These are phyloP conservation scores for Criorhina ranunculi DNA, from an alignment of 2,888 invertebrate genomes.

Conservation along the genomic window DNA sequence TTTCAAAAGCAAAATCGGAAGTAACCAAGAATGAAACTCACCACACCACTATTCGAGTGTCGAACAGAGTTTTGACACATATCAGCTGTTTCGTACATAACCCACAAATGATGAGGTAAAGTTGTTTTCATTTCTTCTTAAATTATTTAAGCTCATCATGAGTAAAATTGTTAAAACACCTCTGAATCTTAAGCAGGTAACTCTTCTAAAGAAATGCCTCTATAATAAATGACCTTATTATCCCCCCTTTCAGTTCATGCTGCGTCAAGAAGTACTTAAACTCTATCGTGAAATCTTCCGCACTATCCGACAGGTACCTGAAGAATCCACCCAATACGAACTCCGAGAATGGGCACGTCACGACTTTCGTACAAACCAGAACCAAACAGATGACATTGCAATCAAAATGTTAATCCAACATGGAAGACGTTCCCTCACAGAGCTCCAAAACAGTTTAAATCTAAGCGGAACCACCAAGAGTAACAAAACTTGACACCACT, in stretches of 20 bases:
- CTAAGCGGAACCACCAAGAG: slow-evolving; percentile 84
- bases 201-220: too few relatives aligned
- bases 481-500: not conserved
- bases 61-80: slow-evolving; percentile 4
- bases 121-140: slow-evolving; percentile 7
- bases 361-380: slow-evolving; percentile 90
- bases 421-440: slow-evolving; percentile 89
- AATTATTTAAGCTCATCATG: slow-evolving; percentile 70
- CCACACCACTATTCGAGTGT: slow-evolving; percentile 29
- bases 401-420: slow-evolving; percentile 90
- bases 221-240: too few relatives aligned
- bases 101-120: not conserved
- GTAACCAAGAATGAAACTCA: not conserved
- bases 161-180: slow-evolving; percentile 85
- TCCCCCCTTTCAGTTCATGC: slow-evolving; percentile 88
- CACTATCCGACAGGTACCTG: slow-evolving; percentile 88
- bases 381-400: slow-evolving; percentile 89
- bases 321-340: slow-evolving; percentile 87
- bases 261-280: slow-evolving; percentile 91
- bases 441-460: slow-evolving; percentile 88
- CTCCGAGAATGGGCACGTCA: slow-evolving; percentile 89
- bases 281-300: slow-evolving; percentile 90
- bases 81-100: slow-evolving; percentile 52
- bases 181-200: slow-evolving; percentile 87
- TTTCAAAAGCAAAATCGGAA: not conserved